A percentile compares a stretch with the other conserved stretches of the same genome.
phyloP scores from a whole-genome alignment of 2,888 invertebrate genomes.

The Ecdyonurus torrentis region DNA sequence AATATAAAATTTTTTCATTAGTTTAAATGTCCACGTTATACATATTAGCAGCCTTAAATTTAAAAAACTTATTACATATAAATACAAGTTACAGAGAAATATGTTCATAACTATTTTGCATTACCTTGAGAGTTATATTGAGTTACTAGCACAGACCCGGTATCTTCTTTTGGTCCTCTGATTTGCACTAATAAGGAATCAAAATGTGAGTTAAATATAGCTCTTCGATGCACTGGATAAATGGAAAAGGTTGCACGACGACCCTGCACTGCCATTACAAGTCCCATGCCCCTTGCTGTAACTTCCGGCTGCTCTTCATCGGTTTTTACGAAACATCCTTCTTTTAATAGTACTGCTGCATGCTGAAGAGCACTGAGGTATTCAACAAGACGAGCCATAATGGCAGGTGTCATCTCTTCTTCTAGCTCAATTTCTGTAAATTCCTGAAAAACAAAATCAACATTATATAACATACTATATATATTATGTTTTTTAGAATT shows the following conservation, averaged over 20 bases:
- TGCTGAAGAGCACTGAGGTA: background rate
- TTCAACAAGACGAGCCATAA: background rate
- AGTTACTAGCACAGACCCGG: background rate
- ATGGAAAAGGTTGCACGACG: background rate
- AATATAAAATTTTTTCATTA: too few species aligned
- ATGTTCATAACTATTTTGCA: too few species aligned
- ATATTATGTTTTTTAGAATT: too few species aligned
- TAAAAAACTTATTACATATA: too few species aligned
- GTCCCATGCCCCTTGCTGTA: background rate
- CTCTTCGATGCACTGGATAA: background rate
- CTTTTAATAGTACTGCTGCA: background rate
- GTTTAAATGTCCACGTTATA: too few species aligned
- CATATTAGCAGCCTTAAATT: too few species aligned
- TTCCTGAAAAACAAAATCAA: too few species aligned
- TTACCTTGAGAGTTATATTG: background rate
- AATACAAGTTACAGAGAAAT: too few species aligned
- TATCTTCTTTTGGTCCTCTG: background rate
- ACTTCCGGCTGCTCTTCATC: background rate
- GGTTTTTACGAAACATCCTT: background rate
- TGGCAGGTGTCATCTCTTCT: background rate
- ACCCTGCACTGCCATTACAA: background rate
- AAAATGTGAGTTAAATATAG: background rate
- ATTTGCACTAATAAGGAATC: background rate
- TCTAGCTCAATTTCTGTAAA: background rate
- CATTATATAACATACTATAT: too few species aligned